Evolutionary conservation across 2,797 vertebrate genomes (phyloP), one percentile per base, ranked within the genome.

Genomic region (Eulemur rubriventer): DNA sequence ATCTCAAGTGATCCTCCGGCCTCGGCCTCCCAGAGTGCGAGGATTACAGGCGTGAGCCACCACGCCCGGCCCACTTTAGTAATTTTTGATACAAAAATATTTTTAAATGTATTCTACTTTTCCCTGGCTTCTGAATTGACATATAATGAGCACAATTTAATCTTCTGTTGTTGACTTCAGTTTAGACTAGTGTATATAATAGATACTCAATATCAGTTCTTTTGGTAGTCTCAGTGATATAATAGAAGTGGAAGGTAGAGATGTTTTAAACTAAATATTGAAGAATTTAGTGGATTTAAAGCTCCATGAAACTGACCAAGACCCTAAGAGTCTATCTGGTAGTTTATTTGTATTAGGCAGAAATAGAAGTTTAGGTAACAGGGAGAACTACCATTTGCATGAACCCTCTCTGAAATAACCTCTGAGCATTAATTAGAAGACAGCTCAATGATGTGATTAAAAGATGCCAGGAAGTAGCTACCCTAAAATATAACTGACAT

Each of bases 391-490:
- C 33, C 18, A 65, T 78, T 96, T 95, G 69, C 24, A 22, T n/a
- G 59, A 76, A 63, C 30, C 46, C 46, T 73, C 38, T 76, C 78
- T 69, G 75, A 95, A 93, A 95, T 91, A 95, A 94, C 43, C 57
- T 96, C 79, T 61, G 72, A 80, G n/a, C 85, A 97, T 96, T 96
- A 96, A 94, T 96, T 94, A 97, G 85, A 94, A 94, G 52, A 92
- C 33, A 94, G 85, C 30, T 94, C 81, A 82, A 38, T 91, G 82
- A 92, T 79, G 78, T 96, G 95, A 96, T 96, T 96, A 96, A 95
- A 97, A 95, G 81, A 89, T 89, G 76, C 57, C 52, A 81, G 95
- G 90, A 97, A 97, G 78, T 30, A 96, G 63, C 65, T 82, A 97
- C 86, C 83, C 82, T 69, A 91, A 95, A 95, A 96, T 92, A 85